phyloP scores from a whole-genome alignment of 2,888 invertebrate genomes.

The Masnerella sp. region DNA sequence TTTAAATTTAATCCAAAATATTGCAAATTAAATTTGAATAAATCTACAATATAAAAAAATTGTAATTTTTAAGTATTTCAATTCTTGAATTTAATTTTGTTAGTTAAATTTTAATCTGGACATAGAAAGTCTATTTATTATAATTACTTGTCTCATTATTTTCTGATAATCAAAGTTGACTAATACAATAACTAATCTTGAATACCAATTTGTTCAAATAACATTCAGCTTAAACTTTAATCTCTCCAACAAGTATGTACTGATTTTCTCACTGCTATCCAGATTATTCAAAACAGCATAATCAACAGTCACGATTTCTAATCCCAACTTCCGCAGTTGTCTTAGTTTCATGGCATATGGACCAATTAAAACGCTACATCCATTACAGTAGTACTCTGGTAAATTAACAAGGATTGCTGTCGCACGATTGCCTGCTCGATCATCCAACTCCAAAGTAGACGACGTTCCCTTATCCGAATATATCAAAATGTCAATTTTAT shows the following conservation, averaged over 20 bases:
- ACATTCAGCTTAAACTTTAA: background rate
- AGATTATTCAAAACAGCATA: constrained; percentile 79
- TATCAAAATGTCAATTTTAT: constrained; percentile 81
- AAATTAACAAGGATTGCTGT: constrained; percentile 82
- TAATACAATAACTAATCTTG: too few relatives aligned
- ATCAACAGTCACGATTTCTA: constrained; percentile 81
- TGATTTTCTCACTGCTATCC: constrained; percentile 62
- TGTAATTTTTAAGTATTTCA: too few relatives aligned
- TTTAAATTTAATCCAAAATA: too few relatives aligned
- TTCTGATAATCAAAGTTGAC: background rate
- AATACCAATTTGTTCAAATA: too few relatives aligned
- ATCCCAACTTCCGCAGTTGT: constrained; percentile 82
- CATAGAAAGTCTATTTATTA: too few relatives aligned
- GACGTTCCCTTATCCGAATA: constrained; percentile 78
- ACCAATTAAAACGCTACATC: constrained; percentile 80
- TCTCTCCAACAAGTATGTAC: background rate
- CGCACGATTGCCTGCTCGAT: constrained; percentile 74
- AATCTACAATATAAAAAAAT: too few relatives aligned
- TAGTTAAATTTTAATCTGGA: too few relatives aligned
- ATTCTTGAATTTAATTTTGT: too few relatives aligned
- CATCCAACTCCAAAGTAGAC: constrained; percentile 63
- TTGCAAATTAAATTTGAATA: too few relatives aligned
- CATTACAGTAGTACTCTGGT: constrained; percentile 83
- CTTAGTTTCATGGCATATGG: constrained; percentile 82
- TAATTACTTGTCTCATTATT: too few relatives aligned